Evolutionary conservation across 2,797 vertebrate genomes (phyloP), one percentile per base, ranked within the genome.

Genomic region (Vipera ursinii): DNA sequence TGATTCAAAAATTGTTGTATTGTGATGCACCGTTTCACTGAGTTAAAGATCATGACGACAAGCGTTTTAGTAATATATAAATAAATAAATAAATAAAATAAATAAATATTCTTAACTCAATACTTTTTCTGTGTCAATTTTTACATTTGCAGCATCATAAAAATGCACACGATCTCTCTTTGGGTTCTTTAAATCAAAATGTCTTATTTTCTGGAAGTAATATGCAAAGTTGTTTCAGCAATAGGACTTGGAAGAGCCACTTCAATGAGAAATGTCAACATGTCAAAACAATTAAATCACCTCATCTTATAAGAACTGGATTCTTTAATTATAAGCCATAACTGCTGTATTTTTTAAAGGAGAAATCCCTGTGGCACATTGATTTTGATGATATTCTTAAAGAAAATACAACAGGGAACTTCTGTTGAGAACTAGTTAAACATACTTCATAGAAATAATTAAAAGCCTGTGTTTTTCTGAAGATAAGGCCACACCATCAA

Each of bases 231-330:
- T 56, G 89, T 88, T 92, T 61, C 90, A 63, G 24, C 32, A 51
- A 60, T 24, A 60, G 6, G 32, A 32, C 48, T 85, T 86, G 65
- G 65, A 87, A 93, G 82, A 82, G 51, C 73, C 69, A 69, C 12
- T 88, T 93, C 32, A 93, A 88, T 56, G 53, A 94, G 51, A 92
- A 88, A 88, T 85, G 86, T 85, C 93, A 90, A 90, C 88, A 92
- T 69, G 22, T 92, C 86, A 92, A n/a, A 63, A 78, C 65, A 65
- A 89, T 92, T 56, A 89, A 63, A 85, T 90, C 86, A 86, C 87
- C 28, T 4, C 17, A 44, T 88, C 26, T 90, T 94, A 60, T 51
- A 89, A 82, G 56, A 60, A 69, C 44, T 38, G 32, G 60, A 55
- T 88, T 91, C 51, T 24, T 85, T 86, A 59, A 86, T 78, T 87